These are phyloP conservation scores for Zaprionus nigranus DNA, from an alignment of 1,140 invertebrate genomes.

Conservation along the genomic window DNA sequence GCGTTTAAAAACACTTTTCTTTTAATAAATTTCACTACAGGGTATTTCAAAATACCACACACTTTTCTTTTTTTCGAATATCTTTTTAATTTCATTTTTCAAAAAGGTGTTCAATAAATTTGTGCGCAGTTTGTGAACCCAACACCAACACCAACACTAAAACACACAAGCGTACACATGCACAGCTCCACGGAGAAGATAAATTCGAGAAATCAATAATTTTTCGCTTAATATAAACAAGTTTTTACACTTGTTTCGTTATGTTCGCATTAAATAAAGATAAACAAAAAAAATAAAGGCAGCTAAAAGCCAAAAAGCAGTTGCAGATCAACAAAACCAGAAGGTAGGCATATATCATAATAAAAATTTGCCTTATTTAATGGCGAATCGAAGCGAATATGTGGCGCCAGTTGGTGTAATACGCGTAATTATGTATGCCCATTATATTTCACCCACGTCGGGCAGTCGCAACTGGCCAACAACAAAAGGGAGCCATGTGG, in stretches of 20 bases:
- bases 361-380: constrained; percentile 10
- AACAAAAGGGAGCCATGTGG: constrained; percentile 32
- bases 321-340: constrained; percentile 19
- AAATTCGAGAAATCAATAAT: constrained; percentile 42
- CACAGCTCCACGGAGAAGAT: constrained; percentile 7
- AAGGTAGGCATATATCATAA: constrained; percentile 39
- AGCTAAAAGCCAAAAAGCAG: constrained; percentile 6
- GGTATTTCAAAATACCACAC: neutral
- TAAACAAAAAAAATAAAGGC: constrained; percentile 7
- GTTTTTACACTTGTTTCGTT: constrained; percentile 2
- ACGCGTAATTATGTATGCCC: constrained; percentile 4
- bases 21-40: neutral
- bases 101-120: constrained; percentile 25
- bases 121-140: constrained; percentile 27
- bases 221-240: constrained; percentile 42
- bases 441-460: constrained; percentile 14
- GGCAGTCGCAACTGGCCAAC: constrained; percentile 8
- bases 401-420: constrained; percentile 43
- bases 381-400: constrained; percentile 10
- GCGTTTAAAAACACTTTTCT: neutral
- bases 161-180: neutral
- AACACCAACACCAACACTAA: neutral
- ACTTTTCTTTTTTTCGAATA: neutral
- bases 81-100: neutral
- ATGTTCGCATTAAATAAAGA: constrained; percentile 28